Percentiles rank a stretch among this genome's conserved stretches.
Conservation (phyloP, 2,113 vertebrate genomes). For the Melanerpes aurifrons region DNA sequence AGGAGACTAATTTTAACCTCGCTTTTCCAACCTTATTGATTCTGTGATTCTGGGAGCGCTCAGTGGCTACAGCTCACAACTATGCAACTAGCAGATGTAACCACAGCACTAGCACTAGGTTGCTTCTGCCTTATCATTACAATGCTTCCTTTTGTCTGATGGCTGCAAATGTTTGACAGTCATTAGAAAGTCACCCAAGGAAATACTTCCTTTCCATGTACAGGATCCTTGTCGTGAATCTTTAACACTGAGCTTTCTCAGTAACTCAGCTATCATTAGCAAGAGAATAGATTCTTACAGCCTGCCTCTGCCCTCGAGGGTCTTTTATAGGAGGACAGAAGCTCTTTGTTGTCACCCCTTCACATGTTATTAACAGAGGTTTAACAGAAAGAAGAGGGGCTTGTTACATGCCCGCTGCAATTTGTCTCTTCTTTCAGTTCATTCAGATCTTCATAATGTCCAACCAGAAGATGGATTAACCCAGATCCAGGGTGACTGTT, state of each 20-base stretch:
- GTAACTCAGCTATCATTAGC: constrained; percentile 68
- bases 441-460: constrained; percentile 59
- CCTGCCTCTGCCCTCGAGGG: constrained; percentile 55
- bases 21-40: too few relatives aligned
- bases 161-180: constrained; percentile 71
- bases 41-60: background rate
- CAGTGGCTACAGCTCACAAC: background rate
- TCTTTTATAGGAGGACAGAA: constrained; percentile 68
- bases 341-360: constrained; percentile 72
- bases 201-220: constrained; percentile 74
- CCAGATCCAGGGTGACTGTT: constrained; percentile 35
- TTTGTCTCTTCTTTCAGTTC: constrained; percentile 59
- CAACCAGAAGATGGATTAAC: constrained; percentile 55
- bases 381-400: constrained; percentile 57
- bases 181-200: constrained; percentile 71
- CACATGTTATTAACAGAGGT: constrained; percentile 67
- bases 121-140: constrained; percentile 40
- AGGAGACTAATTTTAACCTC: background rate
- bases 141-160: constrained; percentile 68
- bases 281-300: constrained; percentile 73
- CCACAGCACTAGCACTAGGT: background rate
- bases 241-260: constrained; percentile 70
- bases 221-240: constrained; percentile 52
- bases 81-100: background rate
- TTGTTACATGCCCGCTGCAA: constrained; percentile 56